Conservation (phyloP, 1,140 invertebrate species). For the Reticulitermes speratus region DNA sequence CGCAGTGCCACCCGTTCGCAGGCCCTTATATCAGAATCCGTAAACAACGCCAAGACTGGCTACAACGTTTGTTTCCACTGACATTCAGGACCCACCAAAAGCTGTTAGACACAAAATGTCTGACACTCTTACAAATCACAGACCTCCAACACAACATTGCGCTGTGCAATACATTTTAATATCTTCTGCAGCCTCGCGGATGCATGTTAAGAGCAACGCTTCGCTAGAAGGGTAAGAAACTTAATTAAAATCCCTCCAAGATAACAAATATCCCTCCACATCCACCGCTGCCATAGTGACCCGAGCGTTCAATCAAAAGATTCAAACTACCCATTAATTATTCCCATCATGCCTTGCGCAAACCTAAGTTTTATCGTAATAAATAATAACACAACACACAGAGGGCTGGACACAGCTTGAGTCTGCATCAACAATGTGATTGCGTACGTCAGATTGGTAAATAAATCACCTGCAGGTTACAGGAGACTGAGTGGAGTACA, state of each 20-base stretch:
- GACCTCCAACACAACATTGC: background rate
- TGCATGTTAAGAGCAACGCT: background rate
- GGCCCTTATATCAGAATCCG: too few species aligned
- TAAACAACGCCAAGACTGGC: too few species aligned
- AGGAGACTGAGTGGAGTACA: background rate
- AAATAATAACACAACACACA: background rate
- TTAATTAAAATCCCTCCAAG: background rate
- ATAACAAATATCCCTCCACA: background rate
- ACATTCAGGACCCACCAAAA: too few species aligned
- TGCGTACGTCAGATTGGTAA: background rate
- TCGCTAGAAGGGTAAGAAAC: background rate
- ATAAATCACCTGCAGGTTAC: background rate
- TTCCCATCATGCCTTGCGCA: background rate
- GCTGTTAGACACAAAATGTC: too few species aligned
- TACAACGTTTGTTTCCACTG: too few species aligned
- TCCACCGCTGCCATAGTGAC: background rate
- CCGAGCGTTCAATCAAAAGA: background rate
- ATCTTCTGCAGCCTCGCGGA: background rate
- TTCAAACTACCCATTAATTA: background rate
- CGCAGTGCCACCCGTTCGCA: too few species aligned
- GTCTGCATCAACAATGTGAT: conserved; percentile 12
- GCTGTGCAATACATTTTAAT: background rate
- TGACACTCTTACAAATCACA: too few species aligned
- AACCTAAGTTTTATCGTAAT: background rate
- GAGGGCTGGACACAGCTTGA: background rate